Base-by-base conservation (phyloP, 2,113 vertebrate genomes). In the Apus apus region DNA sequence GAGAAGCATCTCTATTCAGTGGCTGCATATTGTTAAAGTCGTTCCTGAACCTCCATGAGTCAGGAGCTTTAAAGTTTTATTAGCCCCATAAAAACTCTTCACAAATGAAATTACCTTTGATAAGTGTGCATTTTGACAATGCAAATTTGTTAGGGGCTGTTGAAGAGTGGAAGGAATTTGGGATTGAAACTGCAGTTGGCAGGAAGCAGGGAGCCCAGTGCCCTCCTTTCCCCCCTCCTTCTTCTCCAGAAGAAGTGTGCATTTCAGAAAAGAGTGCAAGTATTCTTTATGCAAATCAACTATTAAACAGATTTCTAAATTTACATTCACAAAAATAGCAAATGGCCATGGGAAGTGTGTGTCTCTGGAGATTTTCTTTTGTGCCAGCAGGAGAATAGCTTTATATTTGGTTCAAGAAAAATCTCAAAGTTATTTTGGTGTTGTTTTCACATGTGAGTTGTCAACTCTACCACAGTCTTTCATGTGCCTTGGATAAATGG, bases 51-150 rank as follows among this genome's bases (percentile, higher is more conserved):
- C 92, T 92, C 90, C 32, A 15, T 85, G 72, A 93, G 80, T 92
- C 91, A 93, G 93, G 90, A 94, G 93, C 97, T 98, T 97, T 98
- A 97, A 98, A 97, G 94, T 98, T 98, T 98, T 98, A 98, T 97
- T 97, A 97, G 95, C 91, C 92, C 90, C 96, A 95, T 98, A 98
- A 98, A 98, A 97, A 70, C 87, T 94, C 94, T 96, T 97, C 97
- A 94, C 95, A 97, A 97, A 98, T 98, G 96, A 97, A 97, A 97
- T 85, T 6, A 97, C 97, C 98, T 97, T 97, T 97, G 96, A 94
- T 97, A 97, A 96, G 93, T 77, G 90, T 95, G 94, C 94, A 29
- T 98, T 98, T 97, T 94, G 96, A 97, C 96, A 97, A 97, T 94
- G 94, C 53, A 5, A 95, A 97, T 97, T 97, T 97, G 97, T 97